Conservation (phyloP, 2,797 vertebrate species). For the Micropoecilia bifurca region DNA sequence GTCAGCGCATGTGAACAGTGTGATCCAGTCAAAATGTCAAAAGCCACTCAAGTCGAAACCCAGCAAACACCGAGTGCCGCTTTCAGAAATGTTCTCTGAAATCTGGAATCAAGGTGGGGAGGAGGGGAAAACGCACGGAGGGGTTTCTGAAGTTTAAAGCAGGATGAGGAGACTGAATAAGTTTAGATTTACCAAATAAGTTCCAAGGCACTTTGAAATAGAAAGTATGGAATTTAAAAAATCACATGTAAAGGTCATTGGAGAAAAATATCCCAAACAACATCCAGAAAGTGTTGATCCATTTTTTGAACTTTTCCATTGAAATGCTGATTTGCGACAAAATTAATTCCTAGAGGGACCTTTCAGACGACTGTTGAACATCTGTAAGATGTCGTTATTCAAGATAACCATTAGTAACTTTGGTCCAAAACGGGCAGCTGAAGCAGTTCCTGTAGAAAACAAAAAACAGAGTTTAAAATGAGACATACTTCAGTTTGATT, state of each 20-base stretch:
- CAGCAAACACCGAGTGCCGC: neutral
- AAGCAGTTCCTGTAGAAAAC: neutral
- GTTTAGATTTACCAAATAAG: neutral
- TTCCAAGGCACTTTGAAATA: neutral
- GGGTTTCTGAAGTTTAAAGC: neutral
- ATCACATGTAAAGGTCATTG: neutral
- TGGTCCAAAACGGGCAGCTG: slow-evolving; percentile 2
- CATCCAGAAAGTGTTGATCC: neutral
- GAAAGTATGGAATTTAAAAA: neutral
- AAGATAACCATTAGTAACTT: neutral
- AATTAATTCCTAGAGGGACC: neutral
- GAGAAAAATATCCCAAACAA: neutral
- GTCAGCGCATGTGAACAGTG: neutral
- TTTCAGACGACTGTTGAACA: neutral
- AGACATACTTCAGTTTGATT: neutral
- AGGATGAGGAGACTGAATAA: neutral
- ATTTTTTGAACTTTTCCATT: neutral
- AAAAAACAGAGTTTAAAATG: neutral
- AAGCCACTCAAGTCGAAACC: neutral
- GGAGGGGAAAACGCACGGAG: neutral
- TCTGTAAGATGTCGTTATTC: slow-evolving; percentile 1
- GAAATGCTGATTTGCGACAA: neutral
- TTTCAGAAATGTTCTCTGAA: neutral
- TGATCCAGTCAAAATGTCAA: neutral
- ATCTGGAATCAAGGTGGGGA: neutral